Base-by-base conservation (phyloP, 2,113 vertebrate genomes). In the Podiceps cristatus region DNA sequence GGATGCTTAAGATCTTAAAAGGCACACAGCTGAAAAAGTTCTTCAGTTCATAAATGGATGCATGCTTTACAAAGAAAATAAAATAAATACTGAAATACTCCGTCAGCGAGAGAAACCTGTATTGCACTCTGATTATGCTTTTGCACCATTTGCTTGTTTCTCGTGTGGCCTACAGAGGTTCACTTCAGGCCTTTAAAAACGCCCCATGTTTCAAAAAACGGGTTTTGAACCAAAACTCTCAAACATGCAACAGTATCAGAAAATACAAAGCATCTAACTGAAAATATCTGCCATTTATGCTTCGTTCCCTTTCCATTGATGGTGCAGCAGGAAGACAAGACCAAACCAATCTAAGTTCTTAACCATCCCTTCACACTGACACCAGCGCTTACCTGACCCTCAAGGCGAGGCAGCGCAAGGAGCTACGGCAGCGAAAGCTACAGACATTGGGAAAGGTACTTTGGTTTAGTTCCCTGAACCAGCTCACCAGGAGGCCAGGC, bases 231-330 rank as follows among this genome's bases (percentile, higher is more conserved):
- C 11, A 58, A 56, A 72, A 29, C 28, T 29, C 45, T 62, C 12
- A 29, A 76, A 49, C 5, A 10, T 1, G 10, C 23, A 62, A 50
- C 23, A 62, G 45, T 5, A 76, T 27, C 16, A 60, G 17, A 60
- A 88, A 88, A 78, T 3, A 52, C 15, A 72, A 73, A 68, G 29
- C 8, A 58, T 7, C 28, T 50, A 47, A 47, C 24, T 9, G 10
- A 67, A 93, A 77, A 58, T 7, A 50, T 10, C 25, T 3, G 1
- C 13, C 18, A 60, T 20, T 60, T 29, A 60, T 18, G 29, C 25
- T 74, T 53, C 1, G 3, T 18, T 68, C 44, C 10, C 1, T 2
- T 78, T 45, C 60, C 22, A 49, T 5, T 1, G 0, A 1, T 4
- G 4, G 6, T 28, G 35, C 18, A 68, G 49, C 31, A 68, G 49